phyloP scores from a whole-genome alignment of 1,140 invertebrate species.

The Drosophila novamexicana region DNA sequence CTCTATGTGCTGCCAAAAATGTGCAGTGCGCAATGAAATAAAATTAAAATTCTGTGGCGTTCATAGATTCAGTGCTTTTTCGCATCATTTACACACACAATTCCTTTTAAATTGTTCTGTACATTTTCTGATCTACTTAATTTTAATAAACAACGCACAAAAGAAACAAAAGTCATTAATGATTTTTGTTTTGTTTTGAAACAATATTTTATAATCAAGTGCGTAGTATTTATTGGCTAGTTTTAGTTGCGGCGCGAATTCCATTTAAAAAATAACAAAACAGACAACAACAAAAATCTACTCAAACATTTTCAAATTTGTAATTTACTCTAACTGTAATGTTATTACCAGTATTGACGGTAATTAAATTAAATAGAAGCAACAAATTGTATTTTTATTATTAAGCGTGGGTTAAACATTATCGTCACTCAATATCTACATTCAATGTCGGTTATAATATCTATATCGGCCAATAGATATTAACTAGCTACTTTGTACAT shows the following conservation, averaged over 20 bases:
- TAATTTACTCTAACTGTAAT: constrained; percentile 71
- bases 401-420: background rate
- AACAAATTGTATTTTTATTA: constrained; percentile 27
- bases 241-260: constrained; percentile 62
- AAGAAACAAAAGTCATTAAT: constrained; percentile 1
- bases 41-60: background rate
- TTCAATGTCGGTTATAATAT: constrained; percentile 14
- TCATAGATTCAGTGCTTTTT: constrained; percentile 43
- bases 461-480: background rate
- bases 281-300: constrained; percentile 12
- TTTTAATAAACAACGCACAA: constrained; percentile 41
- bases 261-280: constrained; percentile 33
- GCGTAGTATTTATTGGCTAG: constrained; percentile 51
- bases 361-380: constrained; percentile 80
- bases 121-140: constrained; percentile 20
- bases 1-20: constrained; percentile 12
- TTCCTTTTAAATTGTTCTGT: constrained; percentile 47
- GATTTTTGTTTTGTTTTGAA: constrained; percentile 22
- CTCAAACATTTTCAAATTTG: constrained; percentile 60
- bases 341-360: constrained; percentile 73
- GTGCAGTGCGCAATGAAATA: constrained; percentile 45
- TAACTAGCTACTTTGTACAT: constrained; percentile 28
- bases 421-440: constrained; percentile 12
- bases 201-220: constrained; percentile 20
- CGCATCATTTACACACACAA: constrained; percentile 10